A percentile compares a stretch with the other conserved stretches of the same genome.
phyloP scores from a whole-genome alignment of 2,797 vertebrate genomes.

The Mormyrops attenuatus region DNA sequence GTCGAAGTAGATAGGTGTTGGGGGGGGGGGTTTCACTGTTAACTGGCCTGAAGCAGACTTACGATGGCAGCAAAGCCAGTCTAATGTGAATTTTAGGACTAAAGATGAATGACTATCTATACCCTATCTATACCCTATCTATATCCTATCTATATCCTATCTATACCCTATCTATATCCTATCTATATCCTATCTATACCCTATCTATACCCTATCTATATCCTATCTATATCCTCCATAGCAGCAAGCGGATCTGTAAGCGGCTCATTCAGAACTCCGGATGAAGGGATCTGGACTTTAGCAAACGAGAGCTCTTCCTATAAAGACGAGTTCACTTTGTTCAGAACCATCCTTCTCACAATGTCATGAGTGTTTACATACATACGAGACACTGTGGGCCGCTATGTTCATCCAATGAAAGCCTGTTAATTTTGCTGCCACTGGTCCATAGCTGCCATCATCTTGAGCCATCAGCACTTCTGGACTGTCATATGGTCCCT shows the following conservation, averaged over 20 bases:
- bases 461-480: background rate
- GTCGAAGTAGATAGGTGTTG: background rate
- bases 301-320: background rate
- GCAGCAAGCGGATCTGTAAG: background rate
- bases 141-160: background rate
- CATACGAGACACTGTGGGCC: background rate
- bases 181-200: background rate
- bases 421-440: background rate
- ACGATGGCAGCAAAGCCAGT: background rate
- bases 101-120: background rate
- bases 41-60: background rate
- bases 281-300: background rate
- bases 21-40: background rate
- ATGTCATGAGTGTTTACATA: background rate
- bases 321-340: background rate
- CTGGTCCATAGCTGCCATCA: background rate
- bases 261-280: background rate
- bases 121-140: background rate
- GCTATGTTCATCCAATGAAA: background rate
- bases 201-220: background rate
- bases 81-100: background rate
- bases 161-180: background rate
- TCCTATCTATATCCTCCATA: background rate
- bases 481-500: background rate
- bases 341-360: background rate